Evolutionary conservation across 2,797 vertebrate genomes (phyloP).

Genomic region (Gephyroberyx darwinii): DNA sequence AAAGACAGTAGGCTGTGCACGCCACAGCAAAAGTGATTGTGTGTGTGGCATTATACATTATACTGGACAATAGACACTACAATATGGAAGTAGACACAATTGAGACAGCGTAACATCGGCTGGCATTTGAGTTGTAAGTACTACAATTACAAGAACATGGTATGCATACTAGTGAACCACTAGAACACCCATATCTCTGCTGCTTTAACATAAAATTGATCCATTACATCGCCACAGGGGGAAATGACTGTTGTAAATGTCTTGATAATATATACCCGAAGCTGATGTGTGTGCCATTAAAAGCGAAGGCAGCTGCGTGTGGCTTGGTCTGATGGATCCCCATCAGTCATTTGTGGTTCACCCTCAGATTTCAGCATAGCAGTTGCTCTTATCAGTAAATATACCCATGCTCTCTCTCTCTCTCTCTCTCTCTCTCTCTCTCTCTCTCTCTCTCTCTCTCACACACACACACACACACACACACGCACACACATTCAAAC

Average conservation of each 20-base stretch:
- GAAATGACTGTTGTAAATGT: slow-evolving; percentile 8
- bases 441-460: too few relatives aligned
- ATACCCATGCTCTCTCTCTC: not conserved
- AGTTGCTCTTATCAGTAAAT: slow-evolving; percentile 13
- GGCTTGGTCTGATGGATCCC: slow-evolving; percentile 23
- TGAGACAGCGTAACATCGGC: too few relatives aligned
- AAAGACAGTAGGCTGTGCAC: not conserved
- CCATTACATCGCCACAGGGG: not conserved
- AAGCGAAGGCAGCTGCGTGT: slow-evolving; percentile 4
- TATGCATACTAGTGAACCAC: not conserved
- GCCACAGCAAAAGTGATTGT: not conserved
- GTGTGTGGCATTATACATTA: too few relatives aligned
- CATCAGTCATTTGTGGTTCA: slow-evolving; percentile 16
- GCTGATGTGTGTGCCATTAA: slow-evolving; percentile 4
- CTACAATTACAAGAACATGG: not conserved
- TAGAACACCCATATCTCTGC: not conserved
- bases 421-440: not conserved
- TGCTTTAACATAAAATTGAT: not conserved
- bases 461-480: not conserved
- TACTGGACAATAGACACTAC: too few relatives aligned
- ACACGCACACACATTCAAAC: not conserved
- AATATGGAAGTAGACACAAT: too few relatives aligned
- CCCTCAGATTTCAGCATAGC: not conserved
- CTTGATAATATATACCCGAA: not conserved
- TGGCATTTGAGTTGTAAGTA: not conserved